Conservation (phyloP, 2,888 invertebrate species). For the Brenthis ino region DNA sequence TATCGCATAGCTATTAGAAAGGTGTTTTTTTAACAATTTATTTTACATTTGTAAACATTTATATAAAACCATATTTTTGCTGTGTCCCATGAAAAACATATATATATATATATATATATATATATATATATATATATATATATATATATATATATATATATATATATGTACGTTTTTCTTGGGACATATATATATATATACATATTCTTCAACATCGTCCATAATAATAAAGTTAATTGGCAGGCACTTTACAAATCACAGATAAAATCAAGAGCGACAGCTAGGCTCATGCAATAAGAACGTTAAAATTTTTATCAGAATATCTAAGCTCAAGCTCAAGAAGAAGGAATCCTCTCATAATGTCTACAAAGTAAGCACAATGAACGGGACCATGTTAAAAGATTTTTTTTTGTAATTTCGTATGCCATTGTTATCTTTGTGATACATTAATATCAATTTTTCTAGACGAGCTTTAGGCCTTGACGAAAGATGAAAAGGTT, state of each 20-base stretch:
- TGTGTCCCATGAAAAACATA: background rate
- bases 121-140: background rate
- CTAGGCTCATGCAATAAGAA: background rate
- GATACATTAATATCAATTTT: constrained; percentile 37
- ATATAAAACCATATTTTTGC: background rate
- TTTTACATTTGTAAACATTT: background rate
- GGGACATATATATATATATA: background rate
- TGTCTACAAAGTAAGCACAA: constrained; percentile 25
- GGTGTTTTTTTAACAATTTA: background rate
- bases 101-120: background rate
- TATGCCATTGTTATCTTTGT: constrained; percentile 32
- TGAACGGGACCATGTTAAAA: constrained; percentile 19
- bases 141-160: background rate
- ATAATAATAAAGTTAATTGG: background rate
- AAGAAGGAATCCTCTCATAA: constrained; percentile 22
- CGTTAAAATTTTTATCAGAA: constrained; percentile 10
- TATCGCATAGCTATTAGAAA: background rate
- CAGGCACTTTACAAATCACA: constrained; percentile 2
- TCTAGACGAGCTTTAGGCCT: constrained; percentile 24
- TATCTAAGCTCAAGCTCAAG: constrained; percentile 11
- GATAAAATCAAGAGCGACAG: background rate
- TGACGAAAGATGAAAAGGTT: constrained; percentile 28
- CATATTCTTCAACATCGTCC: background rate
- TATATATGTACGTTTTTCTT: background rate
- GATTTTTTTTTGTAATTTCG: constrained; percentile 25